Evolutionary conservation across 2,113 vertebrate genomes (phyloP).

Genomic region (Dasyornis broadbenti): DNA sequence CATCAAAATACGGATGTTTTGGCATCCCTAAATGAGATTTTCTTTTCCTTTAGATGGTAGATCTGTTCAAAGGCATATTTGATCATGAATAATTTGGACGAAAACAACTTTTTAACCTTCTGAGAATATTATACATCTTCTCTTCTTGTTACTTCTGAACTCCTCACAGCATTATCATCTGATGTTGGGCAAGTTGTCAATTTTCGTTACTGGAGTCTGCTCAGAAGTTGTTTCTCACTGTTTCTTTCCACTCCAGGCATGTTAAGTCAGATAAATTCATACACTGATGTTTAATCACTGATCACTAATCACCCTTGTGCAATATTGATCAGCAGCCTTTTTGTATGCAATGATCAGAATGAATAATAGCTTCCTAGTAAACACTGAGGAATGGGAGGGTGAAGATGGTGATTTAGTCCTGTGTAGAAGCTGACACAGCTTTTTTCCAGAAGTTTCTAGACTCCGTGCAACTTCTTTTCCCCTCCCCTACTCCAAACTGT

Average conservation of each 20-base stretch:
- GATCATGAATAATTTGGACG: constrained; percentile 7
- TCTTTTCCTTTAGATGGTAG: not conserved
- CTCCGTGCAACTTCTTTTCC: not conserved
- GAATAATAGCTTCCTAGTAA: not conserved
- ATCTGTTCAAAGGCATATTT: constrained; percentile 27
- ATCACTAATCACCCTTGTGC: not conserved
- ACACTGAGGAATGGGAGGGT: accelerated
- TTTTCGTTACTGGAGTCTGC: not conserved
- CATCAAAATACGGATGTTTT: not conserved
- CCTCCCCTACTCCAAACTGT: not conserved
- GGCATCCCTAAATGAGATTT: not conserved
- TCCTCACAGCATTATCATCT: not conserved
- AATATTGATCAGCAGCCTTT: constrained; percentile 30
- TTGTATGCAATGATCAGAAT: not conserved
- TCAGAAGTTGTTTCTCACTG: not conserved
- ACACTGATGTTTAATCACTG: constrained; percentile 12
- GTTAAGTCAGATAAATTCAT: constrained; percentile 14
- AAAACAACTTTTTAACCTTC: not conserved
- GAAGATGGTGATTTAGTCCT: not conserved
- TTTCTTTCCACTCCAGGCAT: constrained; percentile 8
- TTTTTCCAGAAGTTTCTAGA: not conserved
- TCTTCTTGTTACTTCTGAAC: not conserved
- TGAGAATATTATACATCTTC: not conserved
- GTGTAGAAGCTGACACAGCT: not conserved
- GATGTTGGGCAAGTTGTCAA: not conserved